phyloP scores from a whole-genome alignment of 2,113 vertebrate genomes.

The Catharus bicknelli region DNA sequence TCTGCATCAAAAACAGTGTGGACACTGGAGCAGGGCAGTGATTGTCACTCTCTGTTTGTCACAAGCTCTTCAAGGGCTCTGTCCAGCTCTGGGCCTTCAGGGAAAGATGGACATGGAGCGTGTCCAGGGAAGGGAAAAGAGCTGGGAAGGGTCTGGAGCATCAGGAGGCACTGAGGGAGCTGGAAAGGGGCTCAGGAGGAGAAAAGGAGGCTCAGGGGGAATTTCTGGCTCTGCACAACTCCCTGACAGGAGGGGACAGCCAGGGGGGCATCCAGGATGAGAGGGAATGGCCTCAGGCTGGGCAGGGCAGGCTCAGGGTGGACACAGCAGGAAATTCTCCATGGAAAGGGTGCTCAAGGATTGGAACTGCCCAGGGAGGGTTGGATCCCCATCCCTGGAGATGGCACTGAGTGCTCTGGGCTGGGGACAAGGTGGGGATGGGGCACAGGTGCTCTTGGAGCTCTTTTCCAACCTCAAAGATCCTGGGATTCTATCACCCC shows the following conservation, averaged over 20 bases:
- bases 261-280: too few species aligned
- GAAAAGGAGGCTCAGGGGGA: background rate
- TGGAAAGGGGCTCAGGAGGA: background rate
- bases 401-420: background rate
- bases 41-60: background rate
- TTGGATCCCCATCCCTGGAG: background rate
- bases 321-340: too few species aligned
- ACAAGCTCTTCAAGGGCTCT: rapidly evolving
- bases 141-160: background rate
- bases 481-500: background rate
- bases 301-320: too few species aligned
- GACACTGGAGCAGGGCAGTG: background rate
- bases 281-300: too few species aligned
- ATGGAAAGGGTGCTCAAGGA: too few species aligned
- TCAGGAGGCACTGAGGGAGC: background rate
- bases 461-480: background rate
- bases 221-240: too few species aligned
- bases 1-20: background rate
- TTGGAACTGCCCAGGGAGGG: background rate
- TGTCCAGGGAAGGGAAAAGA: rapidly evolving
- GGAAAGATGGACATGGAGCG: rapidly evolving
- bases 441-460: rapidly evolving
- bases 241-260: too few species aligned
- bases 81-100: background rate
- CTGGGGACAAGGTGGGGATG: background rate